Percentiles rank a stretch among this genome's conserved stretches.
Conservation (phyloP, 2,888 invertebrate species). For the Phaedon cochleariae region DNA sequence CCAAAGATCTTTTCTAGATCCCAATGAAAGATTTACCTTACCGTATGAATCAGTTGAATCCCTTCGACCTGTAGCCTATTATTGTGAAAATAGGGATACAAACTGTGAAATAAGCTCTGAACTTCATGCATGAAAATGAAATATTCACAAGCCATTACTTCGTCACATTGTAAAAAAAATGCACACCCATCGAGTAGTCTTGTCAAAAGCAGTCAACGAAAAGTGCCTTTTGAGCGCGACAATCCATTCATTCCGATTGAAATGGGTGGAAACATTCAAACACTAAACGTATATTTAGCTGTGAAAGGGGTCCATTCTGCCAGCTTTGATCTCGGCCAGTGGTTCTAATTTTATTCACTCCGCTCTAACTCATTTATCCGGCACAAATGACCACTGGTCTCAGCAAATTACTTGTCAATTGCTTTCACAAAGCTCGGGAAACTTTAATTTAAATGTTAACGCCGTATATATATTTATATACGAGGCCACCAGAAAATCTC, state of each 20-base stretch:
- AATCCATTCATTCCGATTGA: slow-evolving; percentile 30
- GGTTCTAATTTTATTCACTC: slow-evolving; percentile 58
- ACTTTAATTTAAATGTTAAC: slow-evolving; percentile 57
- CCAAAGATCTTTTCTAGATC: no score
- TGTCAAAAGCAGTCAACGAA: slow-evolving; percentile 20
- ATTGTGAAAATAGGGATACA: no score
- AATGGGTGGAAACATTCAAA: slow-evolving; percentile 36
- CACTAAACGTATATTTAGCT: slow-evolving; percentile 30
- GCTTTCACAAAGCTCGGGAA: slow-evolving; percentile 56
- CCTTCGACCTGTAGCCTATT: no score
- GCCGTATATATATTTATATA: slow-evolving; percentile 3
- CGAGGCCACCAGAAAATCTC: no score
- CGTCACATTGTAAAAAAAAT: no score
- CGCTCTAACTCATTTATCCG: slow-evolving; percentile 58
- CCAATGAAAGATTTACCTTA: no score
- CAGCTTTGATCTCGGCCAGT: slow-evolving; percentile 57
- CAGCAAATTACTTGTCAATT: slow-evolving; percentile 60
- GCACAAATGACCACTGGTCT: slow-evolving; percentile 60
- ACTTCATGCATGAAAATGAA: no score
- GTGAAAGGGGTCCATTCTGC: slow-evolving; percentile 47
- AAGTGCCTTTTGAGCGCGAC: slow-evolving; percentile 5
- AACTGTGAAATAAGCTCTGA: no score
- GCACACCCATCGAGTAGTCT: not conserved
- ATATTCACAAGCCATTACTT: no score
- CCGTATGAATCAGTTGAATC: no score